Evolutionary conservation across 2,113 vertebrate genomes (phyloP).

Genomic region (Toxotes jaculatrix): DNA sequence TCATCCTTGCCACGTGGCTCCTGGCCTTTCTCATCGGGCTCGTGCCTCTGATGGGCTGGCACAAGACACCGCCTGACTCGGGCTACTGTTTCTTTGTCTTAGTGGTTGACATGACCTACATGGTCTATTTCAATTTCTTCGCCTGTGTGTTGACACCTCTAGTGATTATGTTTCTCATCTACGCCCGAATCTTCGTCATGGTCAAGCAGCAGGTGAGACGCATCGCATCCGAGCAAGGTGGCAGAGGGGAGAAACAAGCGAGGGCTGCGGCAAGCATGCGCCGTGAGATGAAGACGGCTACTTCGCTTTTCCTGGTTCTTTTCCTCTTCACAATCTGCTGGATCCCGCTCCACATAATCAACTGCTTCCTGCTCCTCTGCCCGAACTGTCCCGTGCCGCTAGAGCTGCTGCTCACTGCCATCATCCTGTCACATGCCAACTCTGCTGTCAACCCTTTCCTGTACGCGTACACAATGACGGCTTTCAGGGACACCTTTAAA

Average conservation of each 20-base stretch:
- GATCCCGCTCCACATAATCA: slow-evolving; percentile 86
- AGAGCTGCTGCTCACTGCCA: slow-evolving; percentile 78
- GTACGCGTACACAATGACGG: slow-evolving; percentile 85
- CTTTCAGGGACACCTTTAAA: slow-evolving; percentile 85
- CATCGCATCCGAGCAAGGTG: slow-evolving; percentile 59
- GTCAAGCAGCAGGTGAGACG: slow-evolving; percentile 72
- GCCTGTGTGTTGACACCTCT: slow-evolving; percentile 74
- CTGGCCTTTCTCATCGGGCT: slow-evolving; percentile 78
- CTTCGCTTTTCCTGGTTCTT: slow-evolving; percentile 84
- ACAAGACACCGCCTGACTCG: slow-evolving; percentile 63
- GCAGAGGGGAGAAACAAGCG: slow-evolving; percentile 37
- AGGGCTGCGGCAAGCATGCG: slow-evolving; percentile 44
- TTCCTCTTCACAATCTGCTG: slow-evolving; percentile 84
- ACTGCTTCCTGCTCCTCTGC: slow-evolving; percentile 85
- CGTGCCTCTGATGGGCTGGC: slow-evolving; percentile 83
- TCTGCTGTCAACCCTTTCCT: slow-evolving; percentile 85
- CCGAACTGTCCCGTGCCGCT: slow-evolving; percentile 76
- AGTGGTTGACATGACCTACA: slow-evolving; percentile 79
- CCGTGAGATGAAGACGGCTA: slow-evolving; percentile 79
- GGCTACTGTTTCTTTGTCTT: slow-evolving; percentile 79
- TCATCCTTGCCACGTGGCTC: slow-evolving; percentile 81
- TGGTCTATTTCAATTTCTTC: slow-evolving; percentile 82
- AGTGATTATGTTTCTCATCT: slow-evolving; percentile 81
- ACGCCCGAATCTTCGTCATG: slow-evolving; percentile 67
- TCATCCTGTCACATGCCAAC: slow-evolving; percentile 86